Evolutionary conservation across 2,888 invertebrate genomes (phyloP), one percentile per base, ranked within the genome.

Genomic region (Microdon myrmicae): DNA sequence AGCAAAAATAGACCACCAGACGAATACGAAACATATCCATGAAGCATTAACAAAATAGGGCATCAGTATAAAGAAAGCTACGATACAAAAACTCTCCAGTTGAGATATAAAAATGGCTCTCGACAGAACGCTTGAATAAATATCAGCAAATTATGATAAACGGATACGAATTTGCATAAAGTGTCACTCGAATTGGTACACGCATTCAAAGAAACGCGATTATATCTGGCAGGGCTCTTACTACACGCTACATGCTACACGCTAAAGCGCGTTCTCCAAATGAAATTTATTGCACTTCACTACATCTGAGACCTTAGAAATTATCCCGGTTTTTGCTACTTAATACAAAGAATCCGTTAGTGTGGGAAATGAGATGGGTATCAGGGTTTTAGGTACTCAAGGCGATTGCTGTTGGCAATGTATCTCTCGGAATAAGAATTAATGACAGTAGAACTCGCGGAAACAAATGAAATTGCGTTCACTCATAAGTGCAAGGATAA

Each of bases 121-220:
- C n/a, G n/a, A 23, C 17, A 22, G 44, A 39, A 28, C 20, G 10
- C 16, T 45, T 38, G 45, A 47, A 55, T 41, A 55, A 55, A 55
- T 35, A 55, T 39, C 17, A 32, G 22, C 23, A 47, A 55, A 61
- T 61, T 61, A 55, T 61, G 55, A 55, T 55, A 48, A 55, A 61
- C 34, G 55, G 34, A 49, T 64, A 41, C 20, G 51, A 45, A 64
- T 64, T 64, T 64, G 56, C 61, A 64, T 64, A 64, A 51, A 56
- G 44, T 56, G 61, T 64, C 56, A 64, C 61, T 56, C 51, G 49
- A 56, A 23, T 31, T 16, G 28, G n/a, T 56, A 49, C 26, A 47
- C n/a, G n/a, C 12, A 39, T 34, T 13, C 23, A 17, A 19, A 39
- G n/a, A 35, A 23, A 19, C 20, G 23, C 41, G 31, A 44, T 32